Conservation (phyloP, 2,888 invertebrate species). For the Dasysyrphus albostriatus region DNA sequence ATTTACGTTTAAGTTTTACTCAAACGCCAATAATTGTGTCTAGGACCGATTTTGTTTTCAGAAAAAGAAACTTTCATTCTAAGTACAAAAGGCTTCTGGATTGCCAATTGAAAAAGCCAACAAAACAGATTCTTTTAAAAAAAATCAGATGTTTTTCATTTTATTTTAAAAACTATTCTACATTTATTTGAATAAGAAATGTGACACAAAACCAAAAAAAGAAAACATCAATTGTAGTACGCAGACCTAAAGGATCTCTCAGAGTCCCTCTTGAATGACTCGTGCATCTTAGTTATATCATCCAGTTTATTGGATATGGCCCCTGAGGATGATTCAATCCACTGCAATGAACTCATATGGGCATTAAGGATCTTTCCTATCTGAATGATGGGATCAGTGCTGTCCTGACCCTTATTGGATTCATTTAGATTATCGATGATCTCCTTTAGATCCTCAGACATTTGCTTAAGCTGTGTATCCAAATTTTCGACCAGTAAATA, state of each 20-base stretch:
- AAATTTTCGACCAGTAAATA: conserved; percentile 95
- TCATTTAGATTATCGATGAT: conserved; percentile 97
- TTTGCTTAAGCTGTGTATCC: conserved; percentile 95
- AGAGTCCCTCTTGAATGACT: conserved; percentile 90
- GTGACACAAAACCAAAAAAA: conserved; percentile 11
- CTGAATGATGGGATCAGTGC: conserved; percentile 95
- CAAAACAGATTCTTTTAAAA: no score
- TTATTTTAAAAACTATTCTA: conserved; percentile 37
- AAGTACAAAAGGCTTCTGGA: no score
- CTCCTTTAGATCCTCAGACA: conserved; percentile 97
- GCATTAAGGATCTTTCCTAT: conserved; percentile 97
- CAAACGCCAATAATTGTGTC: no score
- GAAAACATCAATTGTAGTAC: conserved; percentile 82
- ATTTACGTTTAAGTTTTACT: no score
- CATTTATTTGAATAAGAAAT: neutral
- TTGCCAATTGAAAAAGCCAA: no score
- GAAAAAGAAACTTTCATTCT: no score
- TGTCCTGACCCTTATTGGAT: conserved; percentile 92
- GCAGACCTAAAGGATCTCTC: conserved; percentile 88
- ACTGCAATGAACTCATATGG: conserved; percentile 97
- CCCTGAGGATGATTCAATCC: conserved; percentile 94
- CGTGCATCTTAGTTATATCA: conserved; percentile 92
- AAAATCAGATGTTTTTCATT: neutral
- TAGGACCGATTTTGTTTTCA: no score
- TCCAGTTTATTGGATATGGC: conserved; percentile 91